phyloP scores from a whole-genome alignment of 1,140 invertebrate genomes.

The Bombus polaris region DNA sequence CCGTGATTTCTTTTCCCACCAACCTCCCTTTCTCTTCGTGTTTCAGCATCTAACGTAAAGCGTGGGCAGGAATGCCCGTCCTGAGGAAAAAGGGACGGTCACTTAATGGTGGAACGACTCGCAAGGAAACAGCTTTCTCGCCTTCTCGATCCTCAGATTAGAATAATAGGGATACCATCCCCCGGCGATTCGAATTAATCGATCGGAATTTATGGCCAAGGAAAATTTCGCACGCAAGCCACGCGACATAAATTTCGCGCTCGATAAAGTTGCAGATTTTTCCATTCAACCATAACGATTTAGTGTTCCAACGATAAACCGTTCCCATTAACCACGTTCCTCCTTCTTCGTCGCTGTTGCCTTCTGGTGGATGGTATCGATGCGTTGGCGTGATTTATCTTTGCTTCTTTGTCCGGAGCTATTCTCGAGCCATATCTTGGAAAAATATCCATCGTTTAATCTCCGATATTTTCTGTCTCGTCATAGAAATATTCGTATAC shows the following conservation, averaged over 20 bases:
- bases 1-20: slow-evolving; percentile 7
- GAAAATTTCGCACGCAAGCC: slow-evolving; percentile 16
- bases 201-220: slow-evolving; percentile 26
- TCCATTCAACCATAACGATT: not conserved
- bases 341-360: not conserved
- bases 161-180: slow-evolving; percentile 42
- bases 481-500: too few species aligned
- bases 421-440: not conserved
- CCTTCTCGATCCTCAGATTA: slow-evolving; percentile 21
- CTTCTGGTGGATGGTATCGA: not conserved
- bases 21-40: not conserved
- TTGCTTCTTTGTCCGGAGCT: not conserved
- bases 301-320: slow-evolving; percentile 14
- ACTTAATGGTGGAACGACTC: slow-evolving; percentile 10
- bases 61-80: slow-evolving; percentile 37
- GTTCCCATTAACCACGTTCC: slow-evolving; percentile 2
- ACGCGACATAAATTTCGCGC: slow-evolving; percentile 24
- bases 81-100: slow-evolving; percentile 22
- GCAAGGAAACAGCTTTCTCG: slow-evolving; percentile 43
- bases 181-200: slow-evolving; percentile 38
- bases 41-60: not conserved
- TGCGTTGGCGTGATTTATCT: not conserved
- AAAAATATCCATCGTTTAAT: not conserved
- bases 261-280: slow-evolving; percentile 32
- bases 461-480: not conserved